Evolutionary conservation across 2,888 invertebrate species (phyloP), one percentile per base, ranked within the genome.

Genomic region (Calephelis perditalis): DNA sequence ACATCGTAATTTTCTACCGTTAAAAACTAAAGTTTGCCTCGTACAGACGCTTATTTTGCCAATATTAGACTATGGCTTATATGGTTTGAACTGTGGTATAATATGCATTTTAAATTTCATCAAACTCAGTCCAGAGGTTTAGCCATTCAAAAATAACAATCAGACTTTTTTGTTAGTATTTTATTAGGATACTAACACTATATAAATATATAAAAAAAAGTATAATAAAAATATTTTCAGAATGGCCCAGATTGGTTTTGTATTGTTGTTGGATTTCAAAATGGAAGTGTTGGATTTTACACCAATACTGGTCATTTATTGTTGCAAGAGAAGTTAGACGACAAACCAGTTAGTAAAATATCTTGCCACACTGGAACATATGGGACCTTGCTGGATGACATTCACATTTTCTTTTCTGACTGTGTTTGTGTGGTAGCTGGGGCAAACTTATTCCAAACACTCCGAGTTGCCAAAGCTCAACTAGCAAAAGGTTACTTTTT

Each of bases 191-290:
- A 26, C 26, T 26, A 26, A 26, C 26, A 55, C 43, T 61, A 10
- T 56, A 52, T 47, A 55, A 9, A 43, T 44, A 58, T 55, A 58
- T 57, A 58, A 59, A 56, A 43, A 62, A 35, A 40, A 40, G 57
- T 55, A 58, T 57, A 58, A 59, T 56, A 43, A 62, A 35, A 40
- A 40, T n/a, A 5, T 46, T 79, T 79, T 57, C 78, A 93, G 92
- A 91, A 94, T 75, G 94, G 94, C 7, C 94, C 96, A 37, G 98
- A 99, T 79, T 99, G 98, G 98, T 98, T 97, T 11, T 98, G 97
- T 77, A 92, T 98, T 64, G 93, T 95, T 64, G 92, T 97, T 62
- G 99, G 98, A 11, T 95, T 96, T 73, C 94, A 93, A 70, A 95
- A 96, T 68, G 99, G 99, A 15, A 93, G 92, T 85, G 92, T 98